phyloP scores from a whole-genome alignment of 2,113 vertebrate species.

The Cinclus cinclus region DNA sequence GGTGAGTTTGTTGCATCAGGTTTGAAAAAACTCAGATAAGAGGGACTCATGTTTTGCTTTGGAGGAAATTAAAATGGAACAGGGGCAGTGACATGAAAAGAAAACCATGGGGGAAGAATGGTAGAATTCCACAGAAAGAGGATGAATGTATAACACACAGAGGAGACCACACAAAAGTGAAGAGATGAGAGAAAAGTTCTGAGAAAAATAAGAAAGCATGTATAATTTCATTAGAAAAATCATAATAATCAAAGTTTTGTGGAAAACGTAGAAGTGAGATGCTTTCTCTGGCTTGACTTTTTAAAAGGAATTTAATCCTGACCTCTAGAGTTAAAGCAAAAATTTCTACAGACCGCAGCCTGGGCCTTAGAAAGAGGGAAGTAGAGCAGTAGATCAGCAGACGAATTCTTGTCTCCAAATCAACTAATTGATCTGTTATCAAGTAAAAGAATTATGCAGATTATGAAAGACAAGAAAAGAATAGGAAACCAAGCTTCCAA shows the following conservation, averaged over 20 bases:
- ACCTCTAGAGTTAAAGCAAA: neutral
- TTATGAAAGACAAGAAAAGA: conserved; percentile 25
- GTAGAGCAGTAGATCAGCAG: neutral
- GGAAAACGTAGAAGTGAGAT: neutral
- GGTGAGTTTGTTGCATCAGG: conserved; percentile 21
- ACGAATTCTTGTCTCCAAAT: neutral
- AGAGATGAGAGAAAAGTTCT: neutral
- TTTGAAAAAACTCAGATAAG: conserved; percentile 38
- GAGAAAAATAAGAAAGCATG: neutral
- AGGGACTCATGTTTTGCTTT: conserved; percentile 19
- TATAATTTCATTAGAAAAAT: neutral
- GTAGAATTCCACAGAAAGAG: neutral
- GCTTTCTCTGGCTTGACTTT: neutral
- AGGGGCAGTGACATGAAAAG: conserved; percentile 4
- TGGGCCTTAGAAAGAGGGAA: neutral
- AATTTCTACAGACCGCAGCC: neutral
- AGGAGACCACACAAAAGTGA: neutral
- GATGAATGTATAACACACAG: neutral
- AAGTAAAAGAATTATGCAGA: neutral
- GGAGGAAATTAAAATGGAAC: conserved; percentile 52
- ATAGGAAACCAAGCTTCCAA: conserved; percentile 24
- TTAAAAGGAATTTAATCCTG: neutral
- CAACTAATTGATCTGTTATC: neutral
- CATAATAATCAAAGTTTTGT: neutral
- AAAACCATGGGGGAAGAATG: neutral